A percentile compares a stretch with the other conserved stretches of the same genome.
Conservation (phyloP, 2,888 invertebrate genomes). For the Watsonalla cultraria region DNA sequence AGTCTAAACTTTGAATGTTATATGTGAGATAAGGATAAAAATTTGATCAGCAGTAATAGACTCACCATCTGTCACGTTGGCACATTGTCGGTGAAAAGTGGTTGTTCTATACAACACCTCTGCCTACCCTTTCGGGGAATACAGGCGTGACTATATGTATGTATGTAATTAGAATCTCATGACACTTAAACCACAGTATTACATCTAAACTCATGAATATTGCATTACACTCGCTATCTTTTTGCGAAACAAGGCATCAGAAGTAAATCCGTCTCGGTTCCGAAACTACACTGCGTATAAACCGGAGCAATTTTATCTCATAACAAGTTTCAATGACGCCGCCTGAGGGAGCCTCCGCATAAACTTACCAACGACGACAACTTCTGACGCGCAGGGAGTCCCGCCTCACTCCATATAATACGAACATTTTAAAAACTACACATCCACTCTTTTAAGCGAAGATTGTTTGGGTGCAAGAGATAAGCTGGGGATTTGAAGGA, state of each 20-base stretch:
- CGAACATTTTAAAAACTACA: constrained; percentile 9
- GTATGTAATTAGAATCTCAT: not conserved
- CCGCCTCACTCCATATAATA: constrained; percentile 14
- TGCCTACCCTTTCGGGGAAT: too few relatives aligned
- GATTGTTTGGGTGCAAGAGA: not conserved
- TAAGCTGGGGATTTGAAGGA: not conserved
- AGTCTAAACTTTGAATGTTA: too few relatives aligned
- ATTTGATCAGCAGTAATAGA: too few relatives aligned
- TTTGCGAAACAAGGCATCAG: constrained; percentile 2
- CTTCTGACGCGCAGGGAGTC: constrained; percentile 27
- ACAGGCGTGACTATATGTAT: too few relatives aligned
- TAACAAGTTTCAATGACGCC: constrained; percentile 51
- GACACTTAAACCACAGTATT: not conserved
- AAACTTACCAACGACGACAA: constrained; percentile 43
- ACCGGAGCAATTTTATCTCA: constrained; percentile 46
- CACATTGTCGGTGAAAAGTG: too few relatives aligned
- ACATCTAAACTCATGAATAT: not conserved
- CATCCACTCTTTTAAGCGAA: not conserved
- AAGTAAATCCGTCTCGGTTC: constrained; percentile 20
- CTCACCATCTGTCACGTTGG: too few relatives aligned
- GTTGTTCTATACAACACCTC: too few relatives aligned
- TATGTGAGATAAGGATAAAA: too few relatives aligned
- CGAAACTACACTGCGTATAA: constrained; percentile 33
- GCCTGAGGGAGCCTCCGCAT: constrained; percentile 37
- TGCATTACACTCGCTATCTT: not conserved